These are phyloP conservation scores for Cecidostiba fungosa DNA, from an alignment of 2,888 invertebrate species.

Conservation along the genomic window DNA sequence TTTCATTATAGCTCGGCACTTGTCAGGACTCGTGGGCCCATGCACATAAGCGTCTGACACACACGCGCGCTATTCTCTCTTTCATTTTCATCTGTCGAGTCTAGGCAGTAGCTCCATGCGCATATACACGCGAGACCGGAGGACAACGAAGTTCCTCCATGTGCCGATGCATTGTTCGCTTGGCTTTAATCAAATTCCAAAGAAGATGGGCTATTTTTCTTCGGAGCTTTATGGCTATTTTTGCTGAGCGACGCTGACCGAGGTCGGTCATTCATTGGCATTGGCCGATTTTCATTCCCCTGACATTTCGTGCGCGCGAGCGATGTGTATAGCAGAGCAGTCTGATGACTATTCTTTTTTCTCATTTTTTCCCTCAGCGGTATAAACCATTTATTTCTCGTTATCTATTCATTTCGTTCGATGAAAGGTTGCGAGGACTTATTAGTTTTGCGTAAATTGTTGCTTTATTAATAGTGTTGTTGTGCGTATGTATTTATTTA, in stretches of 20 bases:
- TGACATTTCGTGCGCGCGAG: not conserved
- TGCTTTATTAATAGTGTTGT: no score
- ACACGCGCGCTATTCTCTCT: not conserved
- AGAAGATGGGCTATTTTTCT: slow-evolving; percentile 56
- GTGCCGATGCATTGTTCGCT: slow-evolving; percentile 19
- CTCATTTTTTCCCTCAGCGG: not conserved
- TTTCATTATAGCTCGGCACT: not conserved
- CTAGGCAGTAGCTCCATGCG: not conserved
- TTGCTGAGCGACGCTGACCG: not conserved
- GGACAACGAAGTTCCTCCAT: not conserved
- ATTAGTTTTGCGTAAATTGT: no score
- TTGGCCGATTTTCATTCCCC: slow-evolving; percentile 48
- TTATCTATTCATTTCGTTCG: not conserved
- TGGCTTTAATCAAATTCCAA: slow-evolving; percentile 55
- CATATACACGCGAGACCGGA: not conserved
- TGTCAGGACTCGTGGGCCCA: not conserved
- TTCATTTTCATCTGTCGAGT: not conserved
- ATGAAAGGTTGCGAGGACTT: no score
- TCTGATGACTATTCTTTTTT: not conserved
- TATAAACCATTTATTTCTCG: not conserved
- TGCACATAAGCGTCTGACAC: not conserved
- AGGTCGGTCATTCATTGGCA: slow-evolving; percentile 42
- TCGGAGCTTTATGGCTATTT: slow-evolving; percentile 39
- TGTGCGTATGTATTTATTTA: no score
- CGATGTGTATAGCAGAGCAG: not conserved